Conservation (phyloP, 2,113 vertebrate species). For the Anarrhichthys ocellatus region DNA sequence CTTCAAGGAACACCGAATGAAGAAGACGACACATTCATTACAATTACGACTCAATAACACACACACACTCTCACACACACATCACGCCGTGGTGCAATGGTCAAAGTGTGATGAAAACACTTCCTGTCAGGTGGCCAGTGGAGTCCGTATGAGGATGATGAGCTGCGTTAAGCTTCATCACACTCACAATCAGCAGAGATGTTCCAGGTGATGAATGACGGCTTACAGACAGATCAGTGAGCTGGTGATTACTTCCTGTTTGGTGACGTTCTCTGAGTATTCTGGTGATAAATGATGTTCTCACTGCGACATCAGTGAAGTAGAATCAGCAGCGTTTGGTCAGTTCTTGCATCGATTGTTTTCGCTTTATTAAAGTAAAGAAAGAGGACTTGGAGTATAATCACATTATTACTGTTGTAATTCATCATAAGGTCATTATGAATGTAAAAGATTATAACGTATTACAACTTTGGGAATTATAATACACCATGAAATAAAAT, state of each 20-base stretch:
- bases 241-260: background rate
- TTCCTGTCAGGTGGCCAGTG: constrained; percentile 14
- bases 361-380: too few species aligned
- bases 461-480: too few species aligned
- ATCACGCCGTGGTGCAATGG: background rate
- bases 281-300: constrained; percentile 5
- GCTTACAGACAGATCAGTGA: background rate
- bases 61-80: background rate
- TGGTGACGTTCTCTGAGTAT: background rate
- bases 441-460: too few species aligned
- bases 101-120: constrained; percentile 25
- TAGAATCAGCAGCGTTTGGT: background rate
- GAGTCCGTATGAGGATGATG: background rate
- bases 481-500: too few species aligned
- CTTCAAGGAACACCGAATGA: constrained; percentile 48
- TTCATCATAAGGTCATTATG: too few species aligned
- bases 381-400: too few species aligned
- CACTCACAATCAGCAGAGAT: background rate
- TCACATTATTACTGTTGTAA: too few species aligned
- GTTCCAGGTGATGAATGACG: background rate
- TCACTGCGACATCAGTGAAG: constrained; percentile 5
- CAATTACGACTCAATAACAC: background rate
- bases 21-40: constrained; percentile 32
- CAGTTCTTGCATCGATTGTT: too few species aligned
- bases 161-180: background rate